These are phyloP conservation scores for Protophormia terraenovae DNA, from an alignment of 2,888 invertebrate species.

Conservation along the genomic window DNA sequence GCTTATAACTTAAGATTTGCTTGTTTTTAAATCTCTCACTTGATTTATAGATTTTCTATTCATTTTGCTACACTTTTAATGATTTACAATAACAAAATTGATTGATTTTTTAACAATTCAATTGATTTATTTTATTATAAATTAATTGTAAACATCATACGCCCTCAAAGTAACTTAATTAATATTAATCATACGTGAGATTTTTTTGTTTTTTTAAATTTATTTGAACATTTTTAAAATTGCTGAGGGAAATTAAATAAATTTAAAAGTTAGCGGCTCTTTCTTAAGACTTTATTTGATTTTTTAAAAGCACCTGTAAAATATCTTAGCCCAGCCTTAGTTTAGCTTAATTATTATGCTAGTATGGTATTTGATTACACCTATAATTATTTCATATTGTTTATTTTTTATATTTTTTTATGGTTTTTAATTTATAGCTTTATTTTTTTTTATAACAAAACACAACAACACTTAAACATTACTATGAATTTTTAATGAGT, in stretches of 20 bases:
- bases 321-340: background rate
- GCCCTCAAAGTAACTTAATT: slow-evolving; percentile 25
- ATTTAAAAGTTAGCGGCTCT: background rate
- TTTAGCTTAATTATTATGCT: slow-evolving; percentile 34
- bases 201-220: too few relatives aligned
- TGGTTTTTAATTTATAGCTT: background rate
- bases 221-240: background rate
- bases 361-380: slow-evolving; percentile 16
- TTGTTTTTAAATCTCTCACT: background rate
- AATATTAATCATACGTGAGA: slow-evolving; percentile 50
- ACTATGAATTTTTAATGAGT: slow-evolving; percentile 25
- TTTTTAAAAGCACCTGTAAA: background rate
- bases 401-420: background rate
- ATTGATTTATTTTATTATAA: slow-evolving; percentile 17
- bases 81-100: background rate
- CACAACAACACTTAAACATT: background rate
- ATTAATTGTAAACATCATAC: slow-evolving; percentile 17
- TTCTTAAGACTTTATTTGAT: background rate
- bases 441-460: background rate
- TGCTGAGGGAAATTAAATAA: background rate
- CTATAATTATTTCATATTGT: slow-evolving; percentile 48
- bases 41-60: background rate
- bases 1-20: background rate
- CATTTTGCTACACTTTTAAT: background rate
- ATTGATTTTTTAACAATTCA: slow-evolving; percentile 32